phyloP scores from a whole-genome alignment of 2,888 invertebrate species.

The Tillus elongatus region DNA sequence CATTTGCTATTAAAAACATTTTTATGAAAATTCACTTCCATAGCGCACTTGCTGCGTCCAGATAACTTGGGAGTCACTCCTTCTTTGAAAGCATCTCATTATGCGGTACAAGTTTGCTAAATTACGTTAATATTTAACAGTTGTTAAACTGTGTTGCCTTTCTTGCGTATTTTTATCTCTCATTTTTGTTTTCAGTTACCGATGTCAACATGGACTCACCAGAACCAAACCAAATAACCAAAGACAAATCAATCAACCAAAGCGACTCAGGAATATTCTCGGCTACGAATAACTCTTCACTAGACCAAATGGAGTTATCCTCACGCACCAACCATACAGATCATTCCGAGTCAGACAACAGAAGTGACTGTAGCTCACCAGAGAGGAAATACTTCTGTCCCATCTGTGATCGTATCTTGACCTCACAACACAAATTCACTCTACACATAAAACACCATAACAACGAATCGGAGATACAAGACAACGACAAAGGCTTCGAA shows the following conservation, averaged over 20 bases:
- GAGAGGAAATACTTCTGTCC: constrained; percentile 50
- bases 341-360: constrained; percentile 46
- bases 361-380: constrained; percentile 47
- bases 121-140: too few relatives aligned
- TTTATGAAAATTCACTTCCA: too few relatives aligned
- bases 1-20: too few relatives aligned
- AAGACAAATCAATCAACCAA: constrained; percentile 24
- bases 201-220: constrained; percentile 35
- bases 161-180: background rate
- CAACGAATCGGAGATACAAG: constrained; percentile 43
- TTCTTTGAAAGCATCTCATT: too few relatives aligned
- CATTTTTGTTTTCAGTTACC: constrained; percentile 32
- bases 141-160: too few relatives aligned
- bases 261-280: constrained; percentile 40
- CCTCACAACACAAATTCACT: constrained; percentile 58
- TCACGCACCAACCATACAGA: constrained; percentile 29
- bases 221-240: constrained; percentile 23
- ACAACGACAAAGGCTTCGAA: constrained; percentile 45
- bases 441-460: constrained; percentile 60
- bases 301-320: constrained; percentile 18
- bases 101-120: too few relatives aligned
- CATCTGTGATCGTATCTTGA: constrained; percentile 53
- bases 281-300: constrained; percentile 27
- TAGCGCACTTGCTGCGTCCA: too few relatives aligned
- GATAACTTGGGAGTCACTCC: too few relatives aligned